Evolutionary conservation across 1,140 invertebrate species (phyloP), one percentile per base, ranked within the genome.

Genomic region (Trichomalopsis sarcophagae): DNA sequence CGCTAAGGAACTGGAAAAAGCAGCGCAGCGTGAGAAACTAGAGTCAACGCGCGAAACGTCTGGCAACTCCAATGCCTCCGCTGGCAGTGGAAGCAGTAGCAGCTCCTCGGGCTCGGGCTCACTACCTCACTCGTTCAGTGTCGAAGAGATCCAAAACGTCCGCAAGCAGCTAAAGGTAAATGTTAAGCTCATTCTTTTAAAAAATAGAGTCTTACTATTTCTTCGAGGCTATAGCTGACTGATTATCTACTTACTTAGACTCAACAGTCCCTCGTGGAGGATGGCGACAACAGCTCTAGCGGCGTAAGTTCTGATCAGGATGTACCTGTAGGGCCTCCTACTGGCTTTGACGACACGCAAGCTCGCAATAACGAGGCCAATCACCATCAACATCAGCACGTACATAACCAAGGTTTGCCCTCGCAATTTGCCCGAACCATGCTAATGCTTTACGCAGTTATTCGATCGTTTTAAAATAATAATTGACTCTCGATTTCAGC

Each of bases 231-330:
- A 21, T 55, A 17, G 2, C 50, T 55, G 13, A 17, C 17, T 73
- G 40, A 81, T 40, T 9, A 21, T 27, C 10, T 30, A 47, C 1
- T 66, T 74, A 30, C 86, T 0, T 92, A 94, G 89, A 94, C 93
- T 62, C 94, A 95, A 90, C 89, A 92, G 81, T 90, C 90, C 2
- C 87, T 93, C 1, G 92, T 95, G 11, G 97, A 97, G 93, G 97
- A 97, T 90, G 96, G 96, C 50, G 97, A 98, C 91, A 98, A 97
- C 91, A 97, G 96, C 84, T 97, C 96, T 11, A 97, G 96, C 75
- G 97, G 96, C 1, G 97, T 97, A 0, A 97, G 96, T 84, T 97
- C 96, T 40, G 97, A 98, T 90, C 97, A 97, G 89, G 97, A 97
- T 89, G 92, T 96, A 27, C 94, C 89, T 82, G 92, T 89, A 69